These are phyloP conservation scores for Cepaea nemoralis DNA, from an alignment of 1,140 invertebrate genomes.

Conservation along the genomic window DNA sequence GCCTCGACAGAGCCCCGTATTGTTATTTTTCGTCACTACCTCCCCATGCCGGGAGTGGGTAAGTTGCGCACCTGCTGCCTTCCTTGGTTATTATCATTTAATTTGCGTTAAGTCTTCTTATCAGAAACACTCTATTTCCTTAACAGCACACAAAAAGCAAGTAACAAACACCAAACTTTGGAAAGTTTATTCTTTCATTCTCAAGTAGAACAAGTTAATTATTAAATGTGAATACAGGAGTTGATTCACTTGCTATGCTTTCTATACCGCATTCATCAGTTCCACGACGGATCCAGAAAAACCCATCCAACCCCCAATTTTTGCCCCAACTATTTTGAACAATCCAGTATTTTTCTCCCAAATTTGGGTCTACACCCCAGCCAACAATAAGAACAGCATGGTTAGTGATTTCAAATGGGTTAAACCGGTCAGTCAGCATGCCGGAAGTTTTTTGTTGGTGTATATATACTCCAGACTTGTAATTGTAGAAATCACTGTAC, in stretches of 20 bases:
- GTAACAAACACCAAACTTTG: no score
- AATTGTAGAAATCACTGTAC: constrained; percentile 70
- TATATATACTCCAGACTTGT: constrained; percentile 70
- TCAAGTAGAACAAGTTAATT: no score
- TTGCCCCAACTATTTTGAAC: constrained; percentile 75
- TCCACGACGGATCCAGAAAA: constrained; percentile 74
- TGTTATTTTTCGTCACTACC: no score
- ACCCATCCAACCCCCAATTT: constrained; percentile 76
- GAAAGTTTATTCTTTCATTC: no score
- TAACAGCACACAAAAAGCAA: no score
- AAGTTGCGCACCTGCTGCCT: no score
- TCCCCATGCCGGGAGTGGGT: no score
- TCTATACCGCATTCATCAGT: constrained; percentile 74
- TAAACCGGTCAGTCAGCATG: constrained; percentile 56
- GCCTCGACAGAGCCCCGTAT: no score
- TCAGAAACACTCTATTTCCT: no score
- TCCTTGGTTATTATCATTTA: no score
- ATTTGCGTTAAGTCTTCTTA: no score
- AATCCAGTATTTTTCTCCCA: constrained; percentile 67
- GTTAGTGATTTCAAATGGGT: constrained; percentile 71
- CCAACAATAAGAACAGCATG: constrained; percentile 71
- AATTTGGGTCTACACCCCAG: constrained; percentile 64
- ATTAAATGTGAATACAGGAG: constrained; percentile 48
- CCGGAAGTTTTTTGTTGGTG: not conserved
- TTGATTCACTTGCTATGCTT: constrained; percentile 67